phyloP scores from a whole-genome alignment of 1,140 invertebrate species.

The Choristoneura fumiferana region DNA sequence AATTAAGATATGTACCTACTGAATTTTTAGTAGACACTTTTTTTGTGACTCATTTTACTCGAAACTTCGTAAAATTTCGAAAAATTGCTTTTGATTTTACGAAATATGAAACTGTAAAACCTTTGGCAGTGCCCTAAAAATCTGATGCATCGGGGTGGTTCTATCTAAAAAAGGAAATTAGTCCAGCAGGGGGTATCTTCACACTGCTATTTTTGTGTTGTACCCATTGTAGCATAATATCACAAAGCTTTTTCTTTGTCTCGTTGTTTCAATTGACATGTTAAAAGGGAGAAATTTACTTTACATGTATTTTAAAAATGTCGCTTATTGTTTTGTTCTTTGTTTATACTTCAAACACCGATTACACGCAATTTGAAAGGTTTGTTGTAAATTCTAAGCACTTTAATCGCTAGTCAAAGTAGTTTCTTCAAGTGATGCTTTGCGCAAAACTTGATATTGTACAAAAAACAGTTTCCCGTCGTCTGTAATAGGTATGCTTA shows the following conservation, averaged over 20 bases:
- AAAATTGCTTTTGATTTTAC: no score
- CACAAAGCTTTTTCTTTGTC: background rate
- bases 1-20: no score
- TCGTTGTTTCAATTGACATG: constrained; percentile 13
- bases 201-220: constrained; percentile 6
- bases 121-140: background rate
- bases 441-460: no score
- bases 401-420: no score
- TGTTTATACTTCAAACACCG: background rate
- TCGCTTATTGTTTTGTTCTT: constrained; percentile 2
- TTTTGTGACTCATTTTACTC: no score
- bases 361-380: constrained; percentile 8
- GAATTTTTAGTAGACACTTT: no score
- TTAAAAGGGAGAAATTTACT: constrained; percentile 11
- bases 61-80: no score
- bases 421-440: no score
- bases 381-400: background rate
- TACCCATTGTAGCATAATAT: background rate
- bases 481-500: background rate
- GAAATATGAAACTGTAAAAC: no score
- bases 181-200: constrained; percentile 15
- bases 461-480: background rate
- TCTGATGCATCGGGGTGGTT: constrained; percentile 1
- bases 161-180: constrained; percentile 9
- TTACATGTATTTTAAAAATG: constrained; percentile 9